Evolutionary conservation across 2,797 vertebrate genomes (phyloP), one percentile per base, ranked within the genome.

Genomic region (Myripristis murdjan): DNA sequence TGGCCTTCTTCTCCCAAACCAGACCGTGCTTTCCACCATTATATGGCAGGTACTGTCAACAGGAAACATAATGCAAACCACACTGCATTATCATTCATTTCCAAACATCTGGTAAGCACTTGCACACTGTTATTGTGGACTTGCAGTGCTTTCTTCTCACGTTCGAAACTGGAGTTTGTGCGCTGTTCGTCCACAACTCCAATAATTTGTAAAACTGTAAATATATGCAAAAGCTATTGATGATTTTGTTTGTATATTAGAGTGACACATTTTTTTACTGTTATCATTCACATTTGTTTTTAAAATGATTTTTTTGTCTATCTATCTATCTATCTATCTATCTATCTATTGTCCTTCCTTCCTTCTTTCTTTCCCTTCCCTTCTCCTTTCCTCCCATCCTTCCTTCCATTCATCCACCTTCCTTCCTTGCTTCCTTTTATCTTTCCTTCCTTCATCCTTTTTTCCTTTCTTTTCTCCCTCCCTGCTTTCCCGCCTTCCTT

Each of bases 1-100:
- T 5, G 96, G 96, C 71, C 95, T 97, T 44, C 95, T 97, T 31
- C 85, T 97, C 82, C 96, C 96, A 77, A 95, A 96, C 80, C 96
- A 97, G 93, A 97, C 95, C 0, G 81, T 97, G 92, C 93, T 92
- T 5, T 96, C 96, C 77, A 97, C 96, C 37, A 93, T 97, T 60
- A 96, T 97, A 73, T 97, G 96, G 96, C 96, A 97, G 96, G 96
- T 97, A 91, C 92, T 87, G 85, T 83, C 73, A 81, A 53, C 3
- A 54, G 44, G 20, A 31, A 52, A 41, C 39, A 47, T 44, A 35
- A 24, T 70, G 66, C 73, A 31, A 73, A 81, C 57, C 49, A 31
- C 84, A 83, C 78, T 77, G 59, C 78, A 70, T 89, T 60, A 52
- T 62, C 77, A 71, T 77, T 41, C 67, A 64, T 77, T 72, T 51